A percentile compares a stretch with the other conserved stretches of the same genome.
Conservation (phyloP, 2,113 vertebrate species). For the Etia nguti region DNA sequence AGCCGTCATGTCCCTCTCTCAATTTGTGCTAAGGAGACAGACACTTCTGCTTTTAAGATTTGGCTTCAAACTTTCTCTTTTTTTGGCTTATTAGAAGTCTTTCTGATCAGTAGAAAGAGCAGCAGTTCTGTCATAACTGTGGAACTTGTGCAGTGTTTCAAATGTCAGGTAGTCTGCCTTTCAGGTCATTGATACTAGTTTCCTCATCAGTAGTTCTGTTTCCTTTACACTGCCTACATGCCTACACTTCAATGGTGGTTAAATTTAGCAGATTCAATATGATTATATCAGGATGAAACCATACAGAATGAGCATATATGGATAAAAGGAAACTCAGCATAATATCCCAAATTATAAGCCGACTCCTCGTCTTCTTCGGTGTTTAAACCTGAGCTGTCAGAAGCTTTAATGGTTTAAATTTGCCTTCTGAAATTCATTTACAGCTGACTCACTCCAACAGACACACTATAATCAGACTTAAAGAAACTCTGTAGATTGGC, state of each 20-base stretch:
- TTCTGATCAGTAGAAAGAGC: neutral
- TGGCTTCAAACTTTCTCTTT: neutral
- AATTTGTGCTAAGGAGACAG: neutral
- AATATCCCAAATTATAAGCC: accelerated
- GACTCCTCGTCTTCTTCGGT: neutral
- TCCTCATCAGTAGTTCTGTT: neutral
- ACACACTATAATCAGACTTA: neutral
- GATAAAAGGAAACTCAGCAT: neutral
- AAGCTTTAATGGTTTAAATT: neutral
- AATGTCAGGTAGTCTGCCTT: neutral
- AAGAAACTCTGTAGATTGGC: neutral
- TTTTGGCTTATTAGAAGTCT: neutral
- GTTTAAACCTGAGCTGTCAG: neutral
- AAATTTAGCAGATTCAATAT: neutral
- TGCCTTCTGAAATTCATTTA: neutral
- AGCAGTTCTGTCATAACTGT: neutral
- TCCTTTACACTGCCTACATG: neutral
- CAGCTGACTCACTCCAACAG: neutral
- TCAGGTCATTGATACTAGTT: neutral
- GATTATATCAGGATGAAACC: neutral
- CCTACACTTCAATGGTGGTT: neutral
- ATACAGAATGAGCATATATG: neutral
- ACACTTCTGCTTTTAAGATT: neutral
- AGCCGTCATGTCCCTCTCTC: neutral
- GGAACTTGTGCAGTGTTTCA: neutral